Evolutionary conservation across 1,140 invertebrate species (phyloP), one percentile per base, ranked within the genome.

Genomic region (Macrocentrus cingulum): DNA sequence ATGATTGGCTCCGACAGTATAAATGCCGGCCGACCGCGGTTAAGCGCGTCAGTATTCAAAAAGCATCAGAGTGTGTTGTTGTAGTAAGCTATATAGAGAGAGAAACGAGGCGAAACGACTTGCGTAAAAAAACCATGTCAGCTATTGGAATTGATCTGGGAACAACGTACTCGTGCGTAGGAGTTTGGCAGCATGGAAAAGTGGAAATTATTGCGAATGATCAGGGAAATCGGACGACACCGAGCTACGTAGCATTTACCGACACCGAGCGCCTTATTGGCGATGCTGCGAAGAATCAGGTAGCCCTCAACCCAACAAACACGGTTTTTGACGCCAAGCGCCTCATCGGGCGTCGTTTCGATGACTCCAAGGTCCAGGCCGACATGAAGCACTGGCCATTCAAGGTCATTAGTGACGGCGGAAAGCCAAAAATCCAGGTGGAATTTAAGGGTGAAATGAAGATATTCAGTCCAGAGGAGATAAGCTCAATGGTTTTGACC

Each of bases 161-260:
- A n/a, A 91, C 84, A 55, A 90, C 86, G 32, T 90, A 90, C 69
- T 89, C 87, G 16, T 91, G 89, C 62, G 89, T 91, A 8, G 89
- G 87, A 18, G 88, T 91, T 2, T 91, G 84, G 76, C 85, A 89
- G 65, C 82, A 92, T 68, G 91, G 90, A 39, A 92, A 91, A 78
- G 87, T 94, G 37, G 91, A 94, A 77, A 94, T 94, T 66, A 94
- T 95, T 62, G 91, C 92, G 63, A 95, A 95, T 71, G 92, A 95
- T 72, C 92, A 94, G 81, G 93, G 93, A 25, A 95, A 95, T 76
- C 81, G 92, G 37, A 95, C 91, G 20, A 95, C 92, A 19, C 92
- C 92, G 13, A 90, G 88, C 55, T 95, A 94, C 79, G 92, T 95
- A 29, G 92, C 91, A 0, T 88, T 93, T 72, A 91, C 87, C 1